Base-by-base conservation (phyloP, 2,113 vertebrate genomes). In the Passerina amoena region DNA sequence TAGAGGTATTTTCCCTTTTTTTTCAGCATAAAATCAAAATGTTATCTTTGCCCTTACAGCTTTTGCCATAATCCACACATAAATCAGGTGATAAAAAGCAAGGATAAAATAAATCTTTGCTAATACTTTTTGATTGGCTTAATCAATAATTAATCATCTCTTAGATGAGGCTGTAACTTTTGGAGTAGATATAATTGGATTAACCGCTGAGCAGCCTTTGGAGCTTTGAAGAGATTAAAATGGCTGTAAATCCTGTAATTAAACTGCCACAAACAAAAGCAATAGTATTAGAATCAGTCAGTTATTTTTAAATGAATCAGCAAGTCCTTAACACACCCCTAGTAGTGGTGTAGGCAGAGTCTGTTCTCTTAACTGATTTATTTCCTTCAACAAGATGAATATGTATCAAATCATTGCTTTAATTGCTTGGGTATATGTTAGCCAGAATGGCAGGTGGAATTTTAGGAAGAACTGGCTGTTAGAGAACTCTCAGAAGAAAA, bases 161-260 rank as follows among this genome's bases (percentile, higher is more conserved):
- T 96, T 96, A 98, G 97, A 97, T 97, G 97, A 96, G 97, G 97
- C 97, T 96, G 97, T 98, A 98, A 97, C 98, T 98, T 98, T 97
- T 98, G 97, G 98, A 98, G 98, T 98, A 99, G 98, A 98, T 99
- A 97, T 99, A 99, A 99, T 99, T 99, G 99, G 99, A 99, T 99
- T 99, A 99, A 98, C 93, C 94, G 96, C 98, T 97, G 98, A 98
- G 98, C 98, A 94, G 98, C 98, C 98, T 98, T 97, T 95, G 96
- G 95, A 97, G 98, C 99, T 99, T 99, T 99, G 99, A 99, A 98
- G 98, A 99, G 99, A 99, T 99, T 99, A 99, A 98, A 98, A 97
- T 97, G 98, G 98, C 98, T 97, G 98, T 99, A 99, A 99, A 98
- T 99, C 99, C 98, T 98, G 98, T 99, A 99, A 99, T 99, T 99